Evolutionary conservation across 1,140 invertebrate species (phyloP).

Genomic region (Frieseomelitta varia): DNA sequence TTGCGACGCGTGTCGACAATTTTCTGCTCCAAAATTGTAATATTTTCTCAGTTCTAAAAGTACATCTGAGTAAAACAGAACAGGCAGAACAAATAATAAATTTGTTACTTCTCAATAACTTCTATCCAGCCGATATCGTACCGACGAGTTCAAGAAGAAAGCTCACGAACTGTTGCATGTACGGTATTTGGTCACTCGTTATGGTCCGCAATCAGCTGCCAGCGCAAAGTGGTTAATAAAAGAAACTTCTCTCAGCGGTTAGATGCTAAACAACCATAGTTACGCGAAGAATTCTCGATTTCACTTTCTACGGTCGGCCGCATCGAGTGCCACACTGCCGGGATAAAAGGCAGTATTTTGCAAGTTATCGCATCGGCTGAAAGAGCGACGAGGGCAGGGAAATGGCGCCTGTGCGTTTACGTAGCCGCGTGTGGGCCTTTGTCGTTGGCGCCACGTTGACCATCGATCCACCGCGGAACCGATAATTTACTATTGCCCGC

Average conservation of each 20-base stretch:
- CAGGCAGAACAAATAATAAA: too few species aligned
- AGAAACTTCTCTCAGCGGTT: background rate
- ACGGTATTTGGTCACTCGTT: too few species aligned
- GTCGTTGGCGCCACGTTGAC: conserved; percentile 51
- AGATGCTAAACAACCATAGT: background rate
- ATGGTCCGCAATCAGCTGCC: too few species aligned
- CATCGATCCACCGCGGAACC: conserved; percentile 50
- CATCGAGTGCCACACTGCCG: background rate
- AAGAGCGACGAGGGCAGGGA: background rate
- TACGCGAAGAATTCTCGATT: background rate
- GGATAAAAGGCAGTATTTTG: conserved; percentile 38
- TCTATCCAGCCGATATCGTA: too few species aligned
- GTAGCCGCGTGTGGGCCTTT: conserved; percentile 40
- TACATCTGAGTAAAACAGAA: too few species aligned
- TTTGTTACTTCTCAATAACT: too few species aligned
- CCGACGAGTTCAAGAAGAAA: too few species aligned
- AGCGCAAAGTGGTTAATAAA: too few species aligned
- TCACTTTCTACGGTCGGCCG: background rate
- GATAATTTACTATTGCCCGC: conserved; percentile 52
- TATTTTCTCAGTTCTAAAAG: too few species aligned
- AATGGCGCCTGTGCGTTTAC: conserved; percentile 54
- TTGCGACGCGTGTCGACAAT: too few species aligned
- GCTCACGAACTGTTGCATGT: too few species aligned
- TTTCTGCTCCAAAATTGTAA: too few species aligned
- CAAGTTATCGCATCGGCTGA: conserved; percentile 39